Base-by-base conservation (phyloP, 1,140 invertebrate species). In the Grapholita molesta region DNA sequence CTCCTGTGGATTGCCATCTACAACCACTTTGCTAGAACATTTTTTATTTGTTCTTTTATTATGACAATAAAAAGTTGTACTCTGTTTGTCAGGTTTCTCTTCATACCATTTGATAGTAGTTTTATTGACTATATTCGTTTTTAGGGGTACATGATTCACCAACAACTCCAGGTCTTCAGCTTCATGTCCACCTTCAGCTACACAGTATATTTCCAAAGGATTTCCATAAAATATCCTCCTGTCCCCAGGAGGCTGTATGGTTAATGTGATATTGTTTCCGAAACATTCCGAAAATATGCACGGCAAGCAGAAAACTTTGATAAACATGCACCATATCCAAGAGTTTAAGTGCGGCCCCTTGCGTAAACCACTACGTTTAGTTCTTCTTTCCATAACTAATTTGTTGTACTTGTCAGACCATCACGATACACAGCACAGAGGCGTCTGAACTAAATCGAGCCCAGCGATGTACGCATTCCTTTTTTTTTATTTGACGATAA, bases 1-100 rank as follows among this genome's bases (percentile, higher is more conserved):
- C 68, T 92, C 78, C 65, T 91, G 71, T 12, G 95, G 94, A 53
- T 74, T 68, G 9, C 78, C 79, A 18, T 90, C 91, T 9, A 92
- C 82, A 23, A 88, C 64, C 2, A 90, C 85, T 55, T 82, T 75
- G 28, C 72, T 86, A 1, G 74, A 66, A 72, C 89, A 91, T 48
- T 66, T 74, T 72, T 86, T 88, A 2, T 71, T 70, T 57, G 75
- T 80, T 55, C 80, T 79, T 18, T 73, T 80, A 67, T 89, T 88
- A 28, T n/a, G 69, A 68, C 89, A 91, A 66, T 85, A 86, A 64
- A 82, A 90, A 11, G 74, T 72, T 12, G 69, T 72, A 6, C 75
- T 21, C 66, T 84, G 73, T 64, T 80, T 86, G 28, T 85, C 74
- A 21, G 81, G 80, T 66, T 80, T 78, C 52, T 78, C 74, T 18